Evolutionary conservation across 1,140 invertebrate species (phyloP), one percentile per base, ranked within the genome.

Genomic region (Capitella teleta): DNA sequence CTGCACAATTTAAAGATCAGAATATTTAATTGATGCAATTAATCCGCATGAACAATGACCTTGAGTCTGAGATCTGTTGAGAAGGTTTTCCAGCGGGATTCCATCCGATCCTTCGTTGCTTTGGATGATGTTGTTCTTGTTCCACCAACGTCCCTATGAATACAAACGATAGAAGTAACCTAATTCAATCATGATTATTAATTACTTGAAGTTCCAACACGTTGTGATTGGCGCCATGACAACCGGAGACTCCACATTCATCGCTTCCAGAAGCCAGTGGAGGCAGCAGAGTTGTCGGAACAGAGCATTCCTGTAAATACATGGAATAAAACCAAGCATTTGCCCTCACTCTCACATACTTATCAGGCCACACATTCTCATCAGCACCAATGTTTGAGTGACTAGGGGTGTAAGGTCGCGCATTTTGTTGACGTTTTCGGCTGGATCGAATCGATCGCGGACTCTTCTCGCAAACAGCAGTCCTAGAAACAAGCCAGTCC

Each of bases 241-340:
- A 28, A 52, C 52, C 3, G 57, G 49, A 28, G 55, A 51, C 18
- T 67, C 63, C 16, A 56, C 52, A 28, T 62, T 61, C 62, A 71
- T 71, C 3, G 67, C 66, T 41, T 73, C 66, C 5, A 73, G 47
- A 8, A 73, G 60, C 70, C 70, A 73, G 53, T 66, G 58, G 5
- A 73, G 54, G 3, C 57, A 60, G 61, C 68, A 71, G n/a, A 73
- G 53, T 46, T 71, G 70, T 36, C 65, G 60, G 40, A 71, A 70
- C 40, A 73, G 49, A 6, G 65, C 53, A 53, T 63, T 52, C 21
- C 68, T 70, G 57, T 52, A 60, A 62, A 12, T 1, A 40, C 38
- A 40, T 16, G 16, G 21, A 18, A 16, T 18, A 40, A 40, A 21
- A 24, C 25, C n/a, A 16, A 40, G 6, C 5, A 40, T 8, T 19